Conservation (phyloP, 2,113 vertebrate genomes). For the Trachemys scripta region DNA sequence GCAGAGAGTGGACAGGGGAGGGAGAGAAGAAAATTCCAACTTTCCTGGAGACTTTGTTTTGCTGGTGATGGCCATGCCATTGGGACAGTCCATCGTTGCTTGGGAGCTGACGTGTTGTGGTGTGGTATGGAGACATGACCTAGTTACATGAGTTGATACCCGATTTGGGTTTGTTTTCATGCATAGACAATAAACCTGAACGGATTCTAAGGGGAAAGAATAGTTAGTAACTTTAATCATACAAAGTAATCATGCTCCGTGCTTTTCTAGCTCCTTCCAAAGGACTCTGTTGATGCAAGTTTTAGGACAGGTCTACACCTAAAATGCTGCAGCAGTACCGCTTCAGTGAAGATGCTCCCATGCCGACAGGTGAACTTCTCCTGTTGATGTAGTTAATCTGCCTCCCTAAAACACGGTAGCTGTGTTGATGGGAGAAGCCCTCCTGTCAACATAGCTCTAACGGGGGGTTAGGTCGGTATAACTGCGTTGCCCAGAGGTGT, state of each 20-base stretch:
- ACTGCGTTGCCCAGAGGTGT: not conserved
- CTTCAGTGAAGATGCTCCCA: not conserved
- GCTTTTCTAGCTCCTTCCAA: not conserved
- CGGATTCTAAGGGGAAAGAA: not conserved
- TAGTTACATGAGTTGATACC: not conserved
- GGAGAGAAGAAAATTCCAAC: not conserved
- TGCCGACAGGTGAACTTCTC: no score
- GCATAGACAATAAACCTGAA: not conserved
- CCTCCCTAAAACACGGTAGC: not conserved
- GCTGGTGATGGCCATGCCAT: not conserved
- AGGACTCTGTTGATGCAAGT: not conserved
- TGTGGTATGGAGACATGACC: not conserved
- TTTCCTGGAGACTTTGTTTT: not conserved
- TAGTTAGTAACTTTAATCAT: not conserved
- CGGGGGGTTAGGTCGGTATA: not conserved
- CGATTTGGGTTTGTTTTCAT: not conserved
- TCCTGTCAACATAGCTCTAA: not conserved
- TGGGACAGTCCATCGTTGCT: not conserved
- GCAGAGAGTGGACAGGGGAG: not conserved
- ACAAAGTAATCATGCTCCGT: not conserved
- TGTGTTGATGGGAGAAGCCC: not conserved
- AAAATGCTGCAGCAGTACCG: not conserved
- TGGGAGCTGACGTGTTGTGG: not conserved
- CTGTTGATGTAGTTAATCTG: not conserved
- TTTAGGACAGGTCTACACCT: not conserved